Conservation (phyloP, 2,113 vertebrate species). For the Calidris pygmaea region DNA sequence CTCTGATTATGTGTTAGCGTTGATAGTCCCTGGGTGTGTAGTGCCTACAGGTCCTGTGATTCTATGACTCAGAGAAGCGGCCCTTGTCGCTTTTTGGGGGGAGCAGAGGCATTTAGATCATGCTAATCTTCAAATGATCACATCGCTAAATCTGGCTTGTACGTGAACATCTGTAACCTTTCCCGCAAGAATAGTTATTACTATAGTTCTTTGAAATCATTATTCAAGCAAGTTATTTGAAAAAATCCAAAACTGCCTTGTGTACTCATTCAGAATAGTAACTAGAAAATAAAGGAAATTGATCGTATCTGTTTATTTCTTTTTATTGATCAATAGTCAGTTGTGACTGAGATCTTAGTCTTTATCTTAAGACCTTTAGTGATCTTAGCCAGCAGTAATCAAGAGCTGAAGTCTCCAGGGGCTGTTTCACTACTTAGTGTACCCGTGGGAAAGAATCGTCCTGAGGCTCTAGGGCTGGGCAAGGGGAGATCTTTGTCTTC, state of each 20-base stretch:
- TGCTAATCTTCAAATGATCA: neutral
- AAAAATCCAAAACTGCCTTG: neutral
- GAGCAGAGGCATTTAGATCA: neutral
- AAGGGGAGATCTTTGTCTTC: neutral
- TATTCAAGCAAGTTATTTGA: neutral
- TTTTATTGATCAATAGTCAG: conserved; percentile 34
- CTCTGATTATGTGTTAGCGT: neutral
- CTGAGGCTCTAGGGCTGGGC: neutral
- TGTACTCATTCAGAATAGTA: neutral
- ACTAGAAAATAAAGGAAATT: neutral
- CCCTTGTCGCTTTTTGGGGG: neutral
- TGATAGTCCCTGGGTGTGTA: neutral
- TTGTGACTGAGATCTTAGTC: neutral
- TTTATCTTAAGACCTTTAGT: neutral
- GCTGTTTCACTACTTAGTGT: neutral
- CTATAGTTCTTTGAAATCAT: neutral
- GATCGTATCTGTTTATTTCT: neutral
- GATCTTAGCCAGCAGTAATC: neutral
- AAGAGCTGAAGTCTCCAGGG: neutral
- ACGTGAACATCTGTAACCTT: neutral
- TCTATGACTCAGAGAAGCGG: neutral
- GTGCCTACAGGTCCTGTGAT: neutral
- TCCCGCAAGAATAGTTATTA: neutral
- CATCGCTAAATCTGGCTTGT: neutral
- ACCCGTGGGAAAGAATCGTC: neutral